Percentiles rank a stretch among this genome's conserved stretches.
These are phyloP conservation scores for Lithosia quadra DNA, from an alignment of 2,888 invertebrate genomes.

Conservation along the genomic window DNA sequence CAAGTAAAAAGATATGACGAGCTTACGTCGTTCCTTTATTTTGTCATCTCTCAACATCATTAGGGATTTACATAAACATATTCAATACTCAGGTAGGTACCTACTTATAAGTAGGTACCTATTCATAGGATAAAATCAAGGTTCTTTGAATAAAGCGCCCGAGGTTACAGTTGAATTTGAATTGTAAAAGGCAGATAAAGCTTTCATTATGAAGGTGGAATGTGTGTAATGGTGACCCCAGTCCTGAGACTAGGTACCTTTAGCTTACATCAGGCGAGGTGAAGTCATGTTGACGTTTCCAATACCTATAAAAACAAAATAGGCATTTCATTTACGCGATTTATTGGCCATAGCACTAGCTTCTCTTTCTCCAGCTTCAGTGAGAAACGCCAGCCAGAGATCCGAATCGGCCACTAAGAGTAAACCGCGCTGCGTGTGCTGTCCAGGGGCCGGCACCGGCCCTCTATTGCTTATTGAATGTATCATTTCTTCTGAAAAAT, in stretches of 20 bases:
- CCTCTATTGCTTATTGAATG: slow-evolving; percentile 67
- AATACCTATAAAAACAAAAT: no score
- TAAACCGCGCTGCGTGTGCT: slow-evolving; percentile 32
- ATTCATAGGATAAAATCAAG: no score
- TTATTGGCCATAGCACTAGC: slow-evolving; percentile 53
- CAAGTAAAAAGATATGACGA: no score
- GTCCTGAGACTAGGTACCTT: no score
- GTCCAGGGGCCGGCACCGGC: slow-evolving; percentile 48
- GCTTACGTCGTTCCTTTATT: no score
- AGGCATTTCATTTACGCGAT: not conserved
- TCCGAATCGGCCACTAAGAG: slow-evolving; percentile 65
- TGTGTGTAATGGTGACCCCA: no score
- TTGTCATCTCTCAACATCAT: no score
- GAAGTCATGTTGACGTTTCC: no score
- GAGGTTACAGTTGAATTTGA: not conserved
- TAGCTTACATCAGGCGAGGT: no score
- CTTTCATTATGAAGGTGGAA: not conserved
- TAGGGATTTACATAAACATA: no score
- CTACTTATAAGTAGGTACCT: no score
- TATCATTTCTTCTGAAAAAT: slow-evolving; percentile 46
- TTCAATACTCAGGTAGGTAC: no score
- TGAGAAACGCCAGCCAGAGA: slow-evolving; percentile 78
- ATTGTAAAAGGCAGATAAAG: not conserved
- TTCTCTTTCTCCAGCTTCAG: slow-evolving; percentile 68
- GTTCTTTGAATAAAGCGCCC: not conserved